A percentile compares a stretch with the other conserved stretches of the same genome.
phyloP scores from a whole-genome alignment of 2,888 invertebrate species.

The Keiferia lycopersicella region DNA sequence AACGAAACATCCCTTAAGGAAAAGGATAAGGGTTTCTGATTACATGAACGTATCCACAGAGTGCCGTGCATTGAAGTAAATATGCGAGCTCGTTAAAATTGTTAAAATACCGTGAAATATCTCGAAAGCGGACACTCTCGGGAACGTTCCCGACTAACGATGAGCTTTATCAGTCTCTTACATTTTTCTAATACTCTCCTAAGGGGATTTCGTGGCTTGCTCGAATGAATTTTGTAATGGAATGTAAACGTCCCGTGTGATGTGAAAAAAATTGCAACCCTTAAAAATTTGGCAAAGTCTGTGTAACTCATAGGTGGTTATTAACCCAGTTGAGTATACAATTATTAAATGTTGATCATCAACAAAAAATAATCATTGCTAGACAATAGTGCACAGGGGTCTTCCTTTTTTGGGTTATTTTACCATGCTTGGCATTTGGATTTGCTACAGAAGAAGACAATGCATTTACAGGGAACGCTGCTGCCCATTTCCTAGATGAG shows the following conservation, averaged over 20 bases:
- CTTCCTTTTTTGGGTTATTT: too few species aligned
- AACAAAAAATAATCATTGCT: too few species aligned
- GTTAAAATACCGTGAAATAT: conserved; percentile 81
- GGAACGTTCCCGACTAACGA: conserved; percentile 52
- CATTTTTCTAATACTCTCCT: conserved; percentile 73
- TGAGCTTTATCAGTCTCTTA: conserved; percentile 59
- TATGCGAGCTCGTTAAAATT: conserved; percentile 78
- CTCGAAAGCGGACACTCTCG: conserved; percentile 68
- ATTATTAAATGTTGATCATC: too few species aligned
- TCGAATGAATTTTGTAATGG: conserved; percentile 56
- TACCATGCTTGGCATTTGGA: too few species aligned
- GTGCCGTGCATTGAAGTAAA: conserved; percentile 66
- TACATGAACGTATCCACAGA: conserved; percentile 56
- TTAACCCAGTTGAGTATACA: too few species aligned
- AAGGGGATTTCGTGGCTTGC: conserved; percentile 58
- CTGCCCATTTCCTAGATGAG: too few species aligned
- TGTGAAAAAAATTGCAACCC: neutral
- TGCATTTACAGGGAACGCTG: too few species aligned
- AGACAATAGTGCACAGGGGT: too few species aligned
- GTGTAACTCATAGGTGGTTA: too few species aligned
- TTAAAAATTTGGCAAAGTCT: neutral
- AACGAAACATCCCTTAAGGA: neutral
- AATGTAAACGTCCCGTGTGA: conserved; percentile 47
- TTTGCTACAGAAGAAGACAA: too few species aligned
- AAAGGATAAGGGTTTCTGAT: conserved; percentile 45